A percentile compares a stretch with the other conserved stretches of the same genome.
Evolutionary conservation across 2,113 vertebrate genomes (phyloP).

Genomic region (Crotalus viridis): DNA sequence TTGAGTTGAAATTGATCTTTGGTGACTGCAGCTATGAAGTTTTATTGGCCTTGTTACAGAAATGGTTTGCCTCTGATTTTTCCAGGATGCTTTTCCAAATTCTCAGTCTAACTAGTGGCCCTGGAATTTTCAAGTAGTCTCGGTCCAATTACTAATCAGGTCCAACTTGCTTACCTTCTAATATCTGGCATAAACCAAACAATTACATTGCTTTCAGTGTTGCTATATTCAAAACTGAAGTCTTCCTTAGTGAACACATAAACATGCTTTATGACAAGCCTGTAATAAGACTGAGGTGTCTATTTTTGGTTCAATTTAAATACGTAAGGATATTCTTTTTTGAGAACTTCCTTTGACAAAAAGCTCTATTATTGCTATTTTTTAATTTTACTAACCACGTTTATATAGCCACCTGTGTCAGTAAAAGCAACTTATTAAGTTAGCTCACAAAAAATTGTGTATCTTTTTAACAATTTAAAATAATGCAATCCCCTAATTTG

Average conservation of each 20-base stretch:
- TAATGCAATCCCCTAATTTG: background rate
- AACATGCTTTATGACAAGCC: slow-evolving; percentile 7
- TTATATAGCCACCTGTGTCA: background rate
- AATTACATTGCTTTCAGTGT: background rate
- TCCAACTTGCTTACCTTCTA: background rate
- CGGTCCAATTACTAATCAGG: background rate
- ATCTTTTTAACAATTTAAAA: background rate
- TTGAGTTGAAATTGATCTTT: background rate
- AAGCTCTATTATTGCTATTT: background rate
- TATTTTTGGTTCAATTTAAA: background rate
- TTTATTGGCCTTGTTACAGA: background rate
- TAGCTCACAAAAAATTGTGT: background rate
- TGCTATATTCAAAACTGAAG: slow-evolving; percentile 46
- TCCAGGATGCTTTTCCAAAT: background rate
- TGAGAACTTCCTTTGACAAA: background rate
- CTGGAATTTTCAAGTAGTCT: background rate
- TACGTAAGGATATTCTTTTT: background rate
- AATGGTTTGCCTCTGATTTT: background rate
- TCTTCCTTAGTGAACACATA: slow-evolving; percentile 31
- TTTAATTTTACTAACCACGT: background rate
- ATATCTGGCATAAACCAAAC: background rate
- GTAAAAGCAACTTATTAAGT: background rate
- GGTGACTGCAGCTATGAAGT: background rate
- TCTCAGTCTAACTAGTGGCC: background rate
- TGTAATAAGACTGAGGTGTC: background rate